phyloP scores from a whole-genome alignment of 2,113 vertebrate genomes.

The Brachyhypopomus gauderio region DNA sequence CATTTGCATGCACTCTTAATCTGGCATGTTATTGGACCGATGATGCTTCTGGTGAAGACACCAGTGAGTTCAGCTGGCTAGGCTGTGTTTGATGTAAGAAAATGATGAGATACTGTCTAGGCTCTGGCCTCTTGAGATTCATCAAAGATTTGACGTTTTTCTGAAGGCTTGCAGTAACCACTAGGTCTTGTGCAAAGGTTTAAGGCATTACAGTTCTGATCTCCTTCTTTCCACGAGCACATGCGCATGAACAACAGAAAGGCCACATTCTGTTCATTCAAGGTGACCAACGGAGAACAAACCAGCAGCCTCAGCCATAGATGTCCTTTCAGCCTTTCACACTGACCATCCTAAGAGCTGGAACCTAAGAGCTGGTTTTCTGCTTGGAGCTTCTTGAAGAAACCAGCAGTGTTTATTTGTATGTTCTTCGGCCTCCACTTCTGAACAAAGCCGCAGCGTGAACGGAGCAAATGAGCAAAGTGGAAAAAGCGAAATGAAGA shows the following conservation, averaged over 20 bases:
- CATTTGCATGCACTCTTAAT: not conserved
- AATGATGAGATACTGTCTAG: not conserved
- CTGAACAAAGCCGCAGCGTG: not conserved
- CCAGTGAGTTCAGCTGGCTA: not conserved
- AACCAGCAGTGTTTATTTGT: not conserved
- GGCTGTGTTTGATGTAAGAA: not conserved
- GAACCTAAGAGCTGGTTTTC: not conserved
- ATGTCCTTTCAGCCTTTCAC: not conserved
- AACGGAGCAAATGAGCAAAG: slow-evolving; percentile 41
- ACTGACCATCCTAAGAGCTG: not conserved
- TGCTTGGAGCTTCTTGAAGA: too few relatives aligned
- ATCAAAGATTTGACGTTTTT: not conserved
- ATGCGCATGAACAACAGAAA: not conserved
- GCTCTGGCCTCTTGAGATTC: not conserved
- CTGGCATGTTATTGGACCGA: not conserved
- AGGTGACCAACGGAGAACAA: not conserved
- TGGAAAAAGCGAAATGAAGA: slow-evolving; percentile 73
- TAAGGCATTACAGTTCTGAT: not conserved
- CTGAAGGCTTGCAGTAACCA: not conserved
- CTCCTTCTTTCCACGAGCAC: not conserved
- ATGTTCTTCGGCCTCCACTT: not conserved
- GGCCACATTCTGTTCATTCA: not conserved
- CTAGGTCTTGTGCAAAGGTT: not conserved
- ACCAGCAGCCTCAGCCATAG: not conserved
- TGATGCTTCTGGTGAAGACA: not conserved